These are phyloP conservation scores for Lagorchestes hirsutus DNA, from an alignment of 2,797 vertebrate species.

Conservation along the genomic window DNA sequence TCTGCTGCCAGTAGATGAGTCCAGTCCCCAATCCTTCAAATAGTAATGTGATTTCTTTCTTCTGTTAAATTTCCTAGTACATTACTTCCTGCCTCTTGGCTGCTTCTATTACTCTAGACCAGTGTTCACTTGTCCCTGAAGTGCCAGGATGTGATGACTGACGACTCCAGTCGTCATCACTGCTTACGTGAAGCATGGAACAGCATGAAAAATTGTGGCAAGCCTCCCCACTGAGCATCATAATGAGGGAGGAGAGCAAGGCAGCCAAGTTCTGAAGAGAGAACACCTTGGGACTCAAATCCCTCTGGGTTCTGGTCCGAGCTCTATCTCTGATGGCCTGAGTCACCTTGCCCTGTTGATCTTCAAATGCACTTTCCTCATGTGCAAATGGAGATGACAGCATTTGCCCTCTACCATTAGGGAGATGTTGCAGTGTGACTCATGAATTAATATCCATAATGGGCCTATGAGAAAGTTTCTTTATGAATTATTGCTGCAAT, in stretches of 20 bases:
- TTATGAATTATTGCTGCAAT: background rate
- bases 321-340: too few relatives aligned
- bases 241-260: background rate
- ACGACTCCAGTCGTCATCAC: background rate
- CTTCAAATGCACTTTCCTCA: background rate
- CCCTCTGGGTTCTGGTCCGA: background rate
- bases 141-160: background rate
- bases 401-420: background rate
- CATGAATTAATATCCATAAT: background rate
- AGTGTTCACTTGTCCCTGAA: background rate
- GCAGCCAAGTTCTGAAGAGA: background rate
- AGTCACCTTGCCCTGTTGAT: background rate
- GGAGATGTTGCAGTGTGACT: background rate
- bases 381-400: background rate
- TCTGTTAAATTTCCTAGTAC: background rate
- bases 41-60: background rate
- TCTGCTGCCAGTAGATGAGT: background rate
- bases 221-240: rapidly evolving
- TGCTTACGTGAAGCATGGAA: background rate
- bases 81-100: background rate
- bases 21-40: background rate
- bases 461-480: background rate
- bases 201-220: background rate
- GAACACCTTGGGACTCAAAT: rapidly evolving
- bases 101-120: background rate